A percentile compares a stretch with the other conserved stretches of the same genome.
phyloP scores from a whole-genome alignment of 92 coral and sea anemone genomes.

The Epizoanthus ramosus region DNA sequence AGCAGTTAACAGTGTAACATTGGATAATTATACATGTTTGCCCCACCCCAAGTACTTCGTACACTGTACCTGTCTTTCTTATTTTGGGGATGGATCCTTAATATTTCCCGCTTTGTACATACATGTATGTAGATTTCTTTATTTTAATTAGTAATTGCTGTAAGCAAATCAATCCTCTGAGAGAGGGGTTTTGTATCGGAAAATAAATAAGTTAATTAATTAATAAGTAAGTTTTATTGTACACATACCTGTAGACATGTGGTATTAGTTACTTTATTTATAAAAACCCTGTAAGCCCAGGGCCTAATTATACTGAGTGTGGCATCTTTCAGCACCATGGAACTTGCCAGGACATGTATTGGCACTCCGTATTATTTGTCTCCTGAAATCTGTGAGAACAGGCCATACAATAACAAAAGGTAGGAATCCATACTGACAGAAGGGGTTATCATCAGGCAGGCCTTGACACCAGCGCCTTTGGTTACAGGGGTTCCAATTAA shows the following conservation, averaged over 20 bases:
- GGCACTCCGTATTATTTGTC: slow-evolving; percentile 99
- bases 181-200: too few species aligned
- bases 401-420: slow-evolving; percentile 99
- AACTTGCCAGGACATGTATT: slow-evolving; percentile 93
- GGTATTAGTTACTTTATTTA: too few species aligned
- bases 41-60: background rate
- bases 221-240: too few species aligned
- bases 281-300: background rate
- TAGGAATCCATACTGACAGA: slow-evolving; percentile 13
- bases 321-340: slow-evolving; percentile 83
- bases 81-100: background rate
- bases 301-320: background rate
- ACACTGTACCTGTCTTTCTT: background rate
- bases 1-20: background rate
- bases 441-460: background rate
- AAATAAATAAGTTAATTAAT: too few species aligned
- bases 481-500: too few species aligned
- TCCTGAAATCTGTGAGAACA: slow-evolving; percentile 97
- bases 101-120: too few species aligned
- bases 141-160: too few species aligned
- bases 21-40: too few species aligned
- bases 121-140: too few species aligned
- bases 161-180: too few species aligned
- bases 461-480: too few species aligned
- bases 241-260: too few species aligned